Percentiles rank a stretch among this genome's conserved stretches.
phyloP scores from a whole-genome alignment of 2,888 invertebrate species.

The Ceramica pisi region DNA sequence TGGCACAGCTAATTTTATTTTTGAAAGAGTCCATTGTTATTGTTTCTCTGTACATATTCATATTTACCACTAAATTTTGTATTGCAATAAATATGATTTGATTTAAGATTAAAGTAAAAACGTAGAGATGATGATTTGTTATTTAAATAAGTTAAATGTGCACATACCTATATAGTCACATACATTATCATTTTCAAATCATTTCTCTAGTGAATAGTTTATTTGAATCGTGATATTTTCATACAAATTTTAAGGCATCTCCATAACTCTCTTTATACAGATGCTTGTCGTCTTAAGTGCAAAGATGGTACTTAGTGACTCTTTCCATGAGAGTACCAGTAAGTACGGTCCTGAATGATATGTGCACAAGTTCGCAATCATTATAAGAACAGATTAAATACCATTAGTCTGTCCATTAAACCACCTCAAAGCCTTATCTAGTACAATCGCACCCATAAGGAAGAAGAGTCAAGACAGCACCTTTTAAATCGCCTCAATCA shows the following conservation, averaged over 20 bases:
- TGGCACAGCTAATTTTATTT: too few relatives aligned
- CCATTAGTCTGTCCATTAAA: background rate
- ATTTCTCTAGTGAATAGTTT: background rate
- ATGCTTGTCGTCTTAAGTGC: background rate
- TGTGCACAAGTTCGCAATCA: background rate
- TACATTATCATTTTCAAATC: too few relatives aligned
- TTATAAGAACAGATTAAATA: background rate
- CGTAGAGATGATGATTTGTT: too few relatives aligned
- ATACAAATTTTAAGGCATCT: background rate
- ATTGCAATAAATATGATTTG: too few relatives aligned
- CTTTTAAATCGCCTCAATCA: conserved; percentile 67
- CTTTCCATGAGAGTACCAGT: background rate
- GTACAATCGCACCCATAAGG: conserved; percentile 5
- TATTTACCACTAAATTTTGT: too few relatives aligned
- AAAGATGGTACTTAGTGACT: background rate
- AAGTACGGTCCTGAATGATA: background rate
- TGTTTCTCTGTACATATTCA: too few relatives aligned
- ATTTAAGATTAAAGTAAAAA: too few relatives aligned
- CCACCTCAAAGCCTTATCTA: background rate
- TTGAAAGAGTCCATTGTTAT: too few relatives aligned
- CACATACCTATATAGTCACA: too few relatives aligned
- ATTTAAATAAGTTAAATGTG: too few relatives aligned
- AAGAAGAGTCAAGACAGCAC: conserved; percentile 40
- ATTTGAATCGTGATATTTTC: background rate
- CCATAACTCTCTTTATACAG: background rate